Evolutionary conservation across 2,888 invertebrate species (phyloP).

Genomic region (Holacanthella duospinosa): DNA sequence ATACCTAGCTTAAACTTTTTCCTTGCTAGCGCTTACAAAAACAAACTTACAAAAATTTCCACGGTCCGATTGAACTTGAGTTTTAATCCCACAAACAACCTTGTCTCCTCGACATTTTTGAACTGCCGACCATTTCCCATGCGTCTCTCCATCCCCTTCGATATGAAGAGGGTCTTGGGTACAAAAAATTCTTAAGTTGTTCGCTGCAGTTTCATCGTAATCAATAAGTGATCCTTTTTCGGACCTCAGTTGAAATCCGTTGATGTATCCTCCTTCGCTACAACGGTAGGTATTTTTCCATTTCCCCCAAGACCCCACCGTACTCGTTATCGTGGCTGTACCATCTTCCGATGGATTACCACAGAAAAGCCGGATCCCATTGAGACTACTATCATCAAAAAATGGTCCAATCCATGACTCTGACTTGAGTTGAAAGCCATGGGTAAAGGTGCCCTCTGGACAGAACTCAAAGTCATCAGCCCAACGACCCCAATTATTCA

Average conservation of each 20-base stretch:
- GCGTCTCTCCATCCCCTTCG: slow-evolving; percentile 21
- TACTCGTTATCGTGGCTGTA: not conserved
- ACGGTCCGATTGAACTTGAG: slow-evolving; percentile 23
- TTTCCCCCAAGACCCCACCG: slow-evolving; percentile 5
- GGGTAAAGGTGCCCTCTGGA: slow-evolving; percentile 10
- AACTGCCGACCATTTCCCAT: slow-evolving; percentile 13
- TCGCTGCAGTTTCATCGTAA: slow-evolving; percentile 13
- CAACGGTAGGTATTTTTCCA: not conserved
- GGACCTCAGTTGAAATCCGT: slow-evolving; percentile 11
- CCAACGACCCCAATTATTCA: slow-evolving; percentile 17
- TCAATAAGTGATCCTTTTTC: slow-evolving; percentile 1
- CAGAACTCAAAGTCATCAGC: slow-evolving; percentile 15
- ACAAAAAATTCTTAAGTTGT: slow-evolving; percentile 14
- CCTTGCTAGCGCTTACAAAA: too few relatives aligned
- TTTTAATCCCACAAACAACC: slow-evolving; percentile 20
- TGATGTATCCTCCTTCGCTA: not conserved
- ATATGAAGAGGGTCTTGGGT: slow-evolving; percentile 7
- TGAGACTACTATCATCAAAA: slow-evolving; percentile 16
- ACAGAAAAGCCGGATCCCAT: slow-evolving; percentile 22
- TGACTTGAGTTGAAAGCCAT: slow-evolving; percentile 15
- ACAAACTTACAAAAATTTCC: slow-evolving; percentile 16
- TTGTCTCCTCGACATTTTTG: slow-evolving; percentile 15
- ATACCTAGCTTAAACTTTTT: too few relatives aligned
- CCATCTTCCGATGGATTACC: slow-evolving; percentile 8
- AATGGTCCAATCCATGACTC: slow-evolving; percentile 13